Base-by-base conservation (phyloP, 1,140 invertebrate species). In the Aphidius gifuensis region DNA sequence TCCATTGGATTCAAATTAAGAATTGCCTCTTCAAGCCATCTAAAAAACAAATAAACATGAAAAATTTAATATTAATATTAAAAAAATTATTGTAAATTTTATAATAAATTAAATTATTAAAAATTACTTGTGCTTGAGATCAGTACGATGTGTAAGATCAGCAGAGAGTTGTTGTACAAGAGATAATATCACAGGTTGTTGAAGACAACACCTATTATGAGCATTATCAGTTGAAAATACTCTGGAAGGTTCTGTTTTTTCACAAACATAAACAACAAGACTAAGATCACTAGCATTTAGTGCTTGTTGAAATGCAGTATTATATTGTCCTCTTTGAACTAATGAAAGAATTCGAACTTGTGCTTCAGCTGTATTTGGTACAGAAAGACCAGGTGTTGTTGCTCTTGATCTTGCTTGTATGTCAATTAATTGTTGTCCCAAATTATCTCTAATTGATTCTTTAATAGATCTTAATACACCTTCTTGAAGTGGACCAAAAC, bases 121-220 rank as follows among this genome's bases (percentile, higher is more conserved):
- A 44, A 44, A 58, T 69, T 82, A 96, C 93, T 88, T 92, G 67
- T 92, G 86, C 78, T 96, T 97, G 5, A 94, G 83, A 69, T 92
- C 91, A n/a, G 92, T 93, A 70, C 94, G 87, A 58, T 88, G 84
- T 39, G 83, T 83, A 76, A 98, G 86, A 76, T 97, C 93, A 3
- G 91, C 89, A 5, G 92, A 91, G 4, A 98, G 85, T 75, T 98
- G 95, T 77, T 96, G 93, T 66, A 97, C 92, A 3, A 98, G 84
- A 1, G 94, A 96, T 39, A 98, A 81, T 56, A 97, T 83, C 46
- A 96, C 92, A 67, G 91, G 90, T 72, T 95, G 93, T 58, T 89
- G 87, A 8, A 81, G 69, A 32, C 79, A 66, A 21, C 78, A 80
- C 21, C 76, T 68, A 23, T 69, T 65, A 40, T 74, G 74, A 3